Base-by-base conservation (phyloP, 2,888 invertebrate species). In the Junonia oenone region DNA sequence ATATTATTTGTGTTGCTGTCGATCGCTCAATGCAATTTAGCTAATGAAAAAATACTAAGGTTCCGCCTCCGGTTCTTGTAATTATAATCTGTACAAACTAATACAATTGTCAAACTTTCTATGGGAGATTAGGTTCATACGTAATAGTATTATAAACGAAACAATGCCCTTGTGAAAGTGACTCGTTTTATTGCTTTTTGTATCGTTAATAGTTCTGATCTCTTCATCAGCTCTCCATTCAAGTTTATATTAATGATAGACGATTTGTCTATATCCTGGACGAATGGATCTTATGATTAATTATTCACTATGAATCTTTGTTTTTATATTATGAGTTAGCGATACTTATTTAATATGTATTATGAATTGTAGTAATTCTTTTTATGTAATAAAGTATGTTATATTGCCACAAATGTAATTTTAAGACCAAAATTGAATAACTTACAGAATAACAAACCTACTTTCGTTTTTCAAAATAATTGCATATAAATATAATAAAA, bases 101-200 rank as follows among this genome's bases (percentile, higher is more conserved):
- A 75, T 72, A 74, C 68, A 68, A 75, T 76, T 81, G 74, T 76
- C 70, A 71, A 72, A 81, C 83, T 83, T 83, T 83, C 83, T 75
- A 83, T 66, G 66, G 61, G 57, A 69, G 77, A 79, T 80, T 78
- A 78, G 72, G 69, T 65, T 61, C 67, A 64, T 61, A 76, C 74
- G 75, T 78, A 81, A 78, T 71, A 57, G 63, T 69, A 69, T 82
- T 81, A 79, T 80, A 80, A 78, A 73, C 58, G 49, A 74, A 71
- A 83, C 80, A 84, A 83, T 78, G 70, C 72, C 51, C 64, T 66
- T 64, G 77, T 74, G 81, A 81, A 81, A 81, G 79, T 67, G 68
- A 63, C 52, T 17, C 45, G 60, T 60, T 67, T 70, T 75, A 73
- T 75, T 69, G 69, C 72, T 65, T 71, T 74, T 73, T 62, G 63